A percentile compares a stretch with the other conserved stretches of the same genome.
Evolutionary conservation across 2,113 vertebrate species (phyloP).

Genomic region (Chaenogobius annularis): DNA sequence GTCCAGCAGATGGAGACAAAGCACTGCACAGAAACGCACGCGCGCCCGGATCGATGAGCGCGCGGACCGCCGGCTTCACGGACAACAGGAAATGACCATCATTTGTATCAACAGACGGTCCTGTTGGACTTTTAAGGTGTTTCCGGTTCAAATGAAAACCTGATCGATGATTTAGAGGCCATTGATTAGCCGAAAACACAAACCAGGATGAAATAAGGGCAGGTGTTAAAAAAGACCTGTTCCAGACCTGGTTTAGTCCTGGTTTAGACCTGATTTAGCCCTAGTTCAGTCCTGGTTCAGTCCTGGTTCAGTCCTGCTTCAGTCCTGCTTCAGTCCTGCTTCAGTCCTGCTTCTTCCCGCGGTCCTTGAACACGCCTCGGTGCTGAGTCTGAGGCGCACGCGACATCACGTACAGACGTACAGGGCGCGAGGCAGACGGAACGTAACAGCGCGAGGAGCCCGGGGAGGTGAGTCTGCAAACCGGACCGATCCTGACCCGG

Average conservation of each 20-base stretch:
- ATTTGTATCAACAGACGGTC: too few relatives aligned
- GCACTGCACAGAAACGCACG: slow-evolving; percentile 67
- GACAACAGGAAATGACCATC: neutral
- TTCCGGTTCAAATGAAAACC: too few relatives aligned
- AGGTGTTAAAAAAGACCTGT: neutral
- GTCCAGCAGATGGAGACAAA: slow-evolving; percentile 55
- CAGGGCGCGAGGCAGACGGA: neutral
- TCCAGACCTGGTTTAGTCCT: neutral
- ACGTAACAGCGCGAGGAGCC: neutral
- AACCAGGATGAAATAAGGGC: too few relatives aligned
- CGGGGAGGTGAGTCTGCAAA: neutral
- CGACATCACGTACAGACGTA: slow-evolving; percentile 1
- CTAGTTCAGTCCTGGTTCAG: neutral
- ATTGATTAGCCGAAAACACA: too few relatives aligned
- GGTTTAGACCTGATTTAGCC: neutral
- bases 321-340: neutral
- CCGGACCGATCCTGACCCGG: neutral
- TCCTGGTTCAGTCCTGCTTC: neutral
- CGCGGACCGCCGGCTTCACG: slow-evolving; percentile 51
- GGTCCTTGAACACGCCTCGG: neutral
- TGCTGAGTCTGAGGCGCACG: neutral
- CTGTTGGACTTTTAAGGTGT: too few relatives aligned
- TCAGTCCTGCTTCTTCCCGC: neutral
- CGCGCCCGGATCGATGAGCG: slow-evolving; percentile 57
- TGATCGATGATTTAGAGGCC: too few relatives aligned